Conservation (phyloP, 2,888 invertebrate genomes). For the Calameuta pallipes region DNA sequence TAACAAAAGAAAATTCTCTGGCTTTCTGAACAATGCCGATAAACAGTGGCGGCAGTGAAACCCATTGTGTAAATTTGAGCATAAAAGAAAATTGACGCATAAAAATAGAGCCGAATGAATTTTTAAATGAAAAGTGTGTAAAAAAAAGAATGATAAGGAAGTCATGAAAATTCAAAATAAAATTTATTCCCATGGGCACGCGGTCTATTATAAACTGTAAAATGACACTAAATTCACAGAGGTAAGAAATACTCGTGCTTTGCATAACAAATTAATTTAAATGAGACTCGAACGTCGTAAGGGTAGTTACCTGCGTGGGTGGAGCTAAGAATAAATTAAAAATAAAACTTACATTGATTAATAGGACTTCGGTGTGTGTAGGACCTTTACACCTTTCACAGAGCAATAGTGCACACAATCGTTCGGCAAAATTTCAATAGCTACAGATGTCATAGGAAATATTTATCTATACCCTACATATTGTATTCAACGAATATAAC, state of each 20-base stretch:
- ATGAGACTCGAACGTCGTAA: not conserved
- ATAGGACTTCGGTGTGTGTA: not conserved
- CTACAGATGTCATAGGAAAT: not conserved
- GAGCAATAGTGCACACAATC: not conserved
- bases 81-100: not conserved
- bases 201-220: not conserved
- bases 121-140: not conserved
- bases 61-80: not conserved
- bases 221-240: slow-evolving; percentile 1
- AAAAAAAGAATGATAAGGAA: not conserved
- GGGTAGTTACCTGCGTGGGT: not conserved
- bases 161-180: not conserved
- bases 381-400: not conserved
- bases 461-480: not conserved
- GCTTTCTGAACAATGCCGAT: not conserved
- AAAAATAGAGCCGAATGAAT: not conserved
- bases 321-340: not conserved
- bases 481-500: not conserved
- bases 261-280: slow-evolving; percentile 11
- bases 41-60: not conserved
- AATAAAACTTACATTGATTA: slow-evolving; percentile 10
- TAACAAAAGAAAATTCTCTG: not conserved
- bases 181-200: not conserved
- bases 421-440: not conserved
- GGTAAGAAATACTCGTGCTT: slow-evolving; percentile 6